Evolutionary conservation across 2,888 invertebrate species (phyloP), one percentile per base, ranked within the genome.

Genomic region (Onchidella celtica): DNA sequence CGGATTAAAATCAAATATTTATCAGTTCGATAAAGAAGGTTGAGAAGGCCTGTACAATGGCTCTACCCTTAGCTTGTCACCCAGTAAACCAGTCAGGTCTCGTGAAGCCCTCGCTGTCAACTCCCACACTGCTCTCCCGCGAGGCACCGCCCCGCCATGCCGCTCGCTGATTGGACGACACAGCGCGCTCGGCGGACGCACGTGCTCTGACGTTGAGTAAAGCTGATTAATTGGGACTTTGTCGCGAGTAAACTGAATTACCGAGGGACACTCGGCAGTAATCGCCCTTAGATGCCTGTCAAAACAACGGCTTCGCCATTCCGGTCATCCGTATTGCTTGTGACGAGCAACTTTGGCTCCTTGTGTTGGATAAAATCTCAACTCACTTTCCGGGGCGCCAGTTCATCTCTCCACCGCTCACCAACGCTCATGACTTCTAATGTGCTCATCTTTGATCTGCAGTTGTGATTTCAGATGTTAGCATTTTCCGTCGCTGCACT

Each of bases 201-300:
- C 76, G 76, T 76, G 76, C 76, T 66, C 40, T 63, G 76, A 76
- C 65, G 66, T 76, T 76, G 63, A 76, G 47, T 66, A 77, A 70
- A 82, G 82, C 78, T 82, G 82, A 82, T 82, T 82, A 82, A 82
- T 82, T 73, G 82, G 57, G 82, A 78, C 82, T 82, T 82, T 77
- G 77, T 77, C 82, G 76, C 65, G 65, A 74, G 82, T 68, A 82
- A 82, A 82, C 72, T 82, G 82, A 82, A 82, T 82, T 82, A 82
- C 68, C 57, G 72, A 68, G 76, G 70, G 82, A 69, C 73, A 78
- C 78, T 76, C 75, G 74, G 72, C 82, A 63, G 75, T 85, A 79
- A 84, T 85, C 84, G 85, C 61, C 84, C 79, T 70, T 80, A 83
- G 82, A 85, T 86, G 84, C 79, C 75, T 29, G 63, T 83, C 79